Evolutionary conservation across 2,797 vertebrate species (phyloP), one percentile per base, ranked within the genome.

Genomic region (Poeciliopsis turneri): DNA sequence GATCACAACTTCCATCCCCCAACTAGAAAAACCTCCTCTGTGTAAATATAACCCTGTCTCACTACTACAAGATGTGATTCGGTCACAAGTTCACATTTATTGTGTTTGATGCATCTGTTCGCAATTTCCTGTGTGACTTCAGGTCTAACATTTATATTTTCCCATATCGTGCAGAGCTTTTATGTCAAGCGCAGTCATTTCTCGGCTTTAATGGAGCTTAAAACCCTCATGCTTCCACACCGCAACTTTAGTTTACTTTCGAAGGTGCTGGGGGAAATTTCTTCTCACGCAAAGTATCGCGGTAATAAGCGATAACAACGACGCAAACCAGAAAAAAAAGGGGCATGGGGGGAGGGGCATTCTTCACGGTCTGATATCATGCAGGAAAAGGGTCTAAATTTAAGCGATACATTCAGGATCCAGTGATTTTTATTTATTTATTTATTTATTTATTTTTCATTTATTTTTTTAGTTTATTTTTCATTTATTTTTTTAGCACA

Each of bases 281-380:
- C 15, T 30, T 70, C 25, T n/a, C 41, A 69, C 12, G 23, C 12
- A 13, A 4, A 46, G 11, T 78, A 51, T 82, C 64, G 69, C 76
- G 77, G 51, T 72, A 82, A 59, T 41, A 57, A 10, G 45, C 53
- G 71, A 80, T 68, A 81, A 57, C 33, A 70, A 23, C 36, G 25
- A 69, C 59, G 46, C 41, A 47, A 77, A 12, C 12, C 71, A 5
- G 18, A 43, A 78, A 47, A 23, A 36, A 39, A 39, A 39, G 0
- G 36, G 36, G 36, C 5, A 5, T 39, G 5, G 36, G 36, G 36
- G 36, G 2, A 45, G 66, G 68, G 12, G 0, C 25, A 28, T 25
- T 70, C 49, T 33, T 55, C 25, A 51, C n/a, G 28, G 68, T 70
- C 41, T 70, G 68, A 70, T 45, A 36, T 7, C 13, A 45, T 25